Conservation (phyloP, 2,113 vertebrate genomes). For the Enhydra lutris region DNA sequence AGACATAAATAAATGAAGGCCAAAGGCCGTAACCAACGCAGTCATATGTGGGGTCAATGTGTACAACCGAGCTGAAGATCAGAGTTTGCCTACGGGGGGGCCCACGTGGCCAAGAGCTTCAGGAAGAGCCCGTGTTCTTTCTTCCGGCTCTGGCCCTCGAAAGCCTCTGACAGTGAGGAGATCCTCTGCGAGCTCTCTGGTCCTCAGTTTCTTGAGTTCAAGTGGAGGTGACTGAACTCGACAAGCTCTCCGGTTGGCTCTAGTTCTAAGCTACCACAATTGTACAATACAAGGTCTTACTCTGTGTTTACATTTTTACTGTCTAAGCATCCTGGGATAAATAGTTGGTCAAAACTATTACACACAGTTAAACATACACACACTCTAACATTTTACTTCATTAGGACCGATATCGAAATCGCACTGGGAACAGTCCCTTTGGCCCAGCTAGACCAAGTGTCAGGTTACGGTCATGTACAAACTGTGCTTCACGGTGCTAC, state of each 20-base stretch:
- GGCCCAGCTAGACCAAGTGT: not conserved
- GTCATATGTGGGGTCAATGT: fast-evolving
- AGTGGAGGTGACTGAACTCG: too few relatives aligned
- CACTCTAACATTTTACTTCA: not conserved
- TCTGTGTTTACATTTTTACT: not conserved
- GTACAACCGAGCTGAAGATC: not conserved
- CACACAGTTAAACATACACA: not conserved
- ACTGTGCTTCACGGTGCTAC: not conserved
- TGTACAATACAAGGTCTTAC: not conserved
- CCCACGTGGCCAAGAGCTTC: not conserved
- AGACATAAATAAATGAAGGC: not conserved
- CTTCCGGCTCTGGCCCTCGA: not conserved
- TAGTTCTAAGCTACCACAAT: not conserved
- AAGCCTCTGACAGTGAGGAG: not conserved
- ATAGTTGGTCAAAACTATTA: not conserved
- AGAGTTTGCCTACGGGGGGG: not conserved
- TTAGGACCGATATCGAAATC: not conserved
- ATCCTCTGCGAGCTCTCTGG: fast-evolving
- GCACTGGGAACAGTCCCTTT: not conserved
- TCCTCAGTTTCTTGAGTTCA: not conserved
- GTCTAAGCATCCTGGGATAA: not conserved
- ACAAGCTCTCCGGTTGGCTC: not conserved
- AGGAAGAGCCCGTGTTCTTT: not conserved
- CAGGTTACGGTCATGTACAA: not conserved
- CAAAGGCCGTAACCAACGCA: not conserved